Base-by-base conservation (phyloP, 1,140 invertebrate genomes). In the Leptopilina boulardi region DNA sequence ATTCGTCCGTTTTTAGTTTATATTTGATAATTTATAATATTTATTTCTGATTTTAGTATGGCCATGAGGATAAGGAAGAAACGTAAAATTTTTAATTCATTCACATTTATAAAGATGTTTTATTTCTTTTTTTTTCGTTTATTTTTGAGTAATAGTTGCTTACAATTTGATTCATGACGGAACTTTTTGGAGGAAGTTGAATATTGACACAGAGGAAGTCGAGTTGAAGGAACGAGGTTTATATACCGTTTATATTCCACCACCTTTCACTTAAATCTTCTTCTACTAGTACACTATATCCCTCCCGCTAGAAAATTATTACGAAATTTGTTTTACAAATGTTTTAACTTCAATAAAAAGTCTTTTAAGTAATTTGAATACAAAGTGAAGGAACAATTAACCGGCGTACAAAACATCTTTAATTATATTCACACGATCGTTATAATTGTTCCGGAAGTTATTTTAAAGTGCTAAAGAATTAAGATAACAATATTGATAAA, bases 201-300 rank as follows among this genome's bases (percentile, higher is more conserved):
- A 76, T 34, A 34, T 78, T 26, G 44, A 75, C 76, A 76, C 19
- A 74, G n/a, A 74, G 71, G 71, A 76, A 73, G 82, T 82, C 76
- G 72, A 70, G 51, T 44, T 75, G 34, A 71, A 84, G 70, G 54
- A 76, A 13, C 77, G 54, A 80, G 83, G n/a, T 86, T 89, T 91
- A 89, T 91, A 91, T 90, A 90, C 44, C 13, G 21, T 83, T 85
- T 78, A 77, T 78, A 84, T 86, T 85, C 86, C 84, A 87, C 86
- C 84, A 88, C 89, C 89, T 88, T 89, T 89, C 88, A 70, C 76
- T 77, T 47, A 75, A 81, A 77, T 76, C 79, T 73, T 81, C 76
- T 77, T 66, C 15, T 66, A n/a, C n/a, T n/a, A n/a, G 23, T 21
- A 30, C 9, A n/a, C n/a, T n/a, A n/a, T 66, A 23, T 66, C 23